A percentile compares a stretch with the other conserved stretches of the same genome.
These are phyloP conservation scores for Kryphioiulus occultus DNA, from an alignment of 2,888 invertebrate species.

Conservation along the genomic window DNA sequence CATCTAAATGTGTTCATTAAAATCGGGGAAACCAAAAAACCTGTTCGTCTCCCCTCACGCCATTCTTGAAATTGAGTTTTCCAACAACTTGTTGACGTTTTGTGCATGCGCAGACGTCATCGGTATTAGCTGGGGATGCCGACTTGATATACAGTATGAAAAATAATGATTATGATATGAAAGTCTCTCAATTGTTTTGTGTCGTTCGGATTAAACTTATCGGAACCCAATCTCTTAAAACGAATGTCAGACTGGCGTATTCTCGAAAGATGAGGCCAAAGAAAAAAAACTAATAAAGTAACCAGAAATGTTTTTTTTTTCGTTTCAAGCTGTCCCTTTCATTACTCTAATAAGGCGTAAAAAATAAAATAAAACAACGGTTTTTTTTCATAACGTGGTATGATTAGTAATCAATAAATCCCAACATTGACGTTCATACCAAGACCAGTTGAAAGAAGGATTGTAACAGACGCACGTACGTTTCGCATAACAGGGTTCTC, in stretches of 20 bases:
- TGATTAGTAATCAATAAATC: too few relatives aligned
- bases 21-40: background rate
- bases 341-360: too few relatives aligned
- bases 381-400: too few relatives aligned
- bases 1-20: background rate
- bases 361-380: too few relatives aligned
- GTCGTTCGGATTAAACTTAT: background rate
- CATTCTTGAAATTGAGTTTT: conserved; percentile 8
- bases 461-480: too few relatives aligned
- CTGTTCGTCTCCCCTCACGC: background rate
- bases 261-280: background rate
- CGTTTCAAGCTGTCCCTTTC: background rate
- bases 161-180: background rate
- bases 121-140: background rate
- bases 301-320: background rate
- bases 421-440: too few relatives aligned
- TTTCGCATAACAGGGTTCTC: too few relatives aligned
- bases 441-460: too few relatives aligned
- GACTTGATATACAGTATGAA: background rate
- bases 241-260: background rate
- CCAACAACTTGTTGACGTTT: conserved; percentile 12
- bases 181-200: background rate
- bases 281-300: background rate
- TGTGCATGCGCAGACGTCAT: background rate
- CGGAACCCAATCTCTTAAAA: background rate